Evolutionary conservation across 2,113 vertebrate genomes (phyloP).

Genomic region (Tenebrosternarchus preto): DNA sequence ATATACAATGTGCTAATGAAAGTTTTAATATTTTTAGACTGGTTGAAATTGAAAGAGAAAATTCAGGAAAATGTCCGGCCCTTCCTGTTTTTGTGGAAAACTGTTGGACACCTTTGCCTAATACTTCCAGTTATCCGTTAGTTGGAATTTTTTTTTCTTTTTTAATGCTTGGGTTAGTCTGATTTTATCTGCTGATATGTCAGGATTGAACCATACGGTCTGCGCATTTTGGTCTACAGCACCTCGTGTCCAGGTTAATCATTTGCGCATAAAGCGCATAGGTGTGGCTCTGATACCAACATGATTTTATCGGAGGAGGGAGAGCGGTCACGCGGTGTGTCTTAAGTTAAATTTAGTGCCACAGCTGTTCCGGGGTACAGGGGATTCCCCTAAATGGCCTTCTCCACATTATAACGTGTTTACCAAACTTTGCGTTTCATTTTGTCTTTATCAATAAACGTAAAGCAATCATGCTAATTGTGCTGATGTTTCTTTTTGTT

Average conservation of each 20-base stretch:
- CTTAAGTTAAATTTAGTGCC: conserved; percentile 64
- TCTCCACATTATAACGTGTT: background rate
- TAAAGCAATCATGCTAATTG: background rate
- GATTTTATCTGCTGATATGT: no score
- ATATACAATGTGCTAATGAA: background rate
- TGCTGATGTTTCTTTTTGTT: background rate
- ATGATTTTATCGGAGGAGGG: conserved; percentile 13
- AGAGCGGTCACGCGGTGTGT: conserved; percentile 26
- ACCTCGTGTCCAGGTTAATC: no score
- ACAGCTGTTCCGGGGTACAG: conserved; percentile 58
- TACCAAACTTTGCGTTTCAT: no score
- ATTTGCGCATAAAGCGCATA: no score
- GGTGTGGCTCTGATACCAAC: conserved; percentile 22
- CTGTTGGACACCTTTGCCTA: background rate
- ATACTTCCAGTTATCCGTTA: background rate
- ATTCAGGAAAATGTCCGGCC: background rate
- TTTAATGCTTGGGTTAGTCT: no score
- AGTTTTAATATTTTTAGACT: background rate
- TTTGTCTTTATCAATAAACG: no score
- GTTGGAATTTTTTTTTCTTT: background rate
- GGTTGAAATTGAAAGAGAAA: background rate
- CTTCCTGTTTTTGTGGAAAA: conserved; percentile 71
- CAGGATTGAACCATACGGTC: no score
- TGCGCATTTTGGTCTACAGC: no score
- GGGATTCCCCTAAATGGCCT: conserved; percentile 4